Percentiles rank a stretch among this genome's conserved stretches.
Conservation (phyloP, 2,797 vertebrate species). For the Ptychadena robeensis region DNA sequence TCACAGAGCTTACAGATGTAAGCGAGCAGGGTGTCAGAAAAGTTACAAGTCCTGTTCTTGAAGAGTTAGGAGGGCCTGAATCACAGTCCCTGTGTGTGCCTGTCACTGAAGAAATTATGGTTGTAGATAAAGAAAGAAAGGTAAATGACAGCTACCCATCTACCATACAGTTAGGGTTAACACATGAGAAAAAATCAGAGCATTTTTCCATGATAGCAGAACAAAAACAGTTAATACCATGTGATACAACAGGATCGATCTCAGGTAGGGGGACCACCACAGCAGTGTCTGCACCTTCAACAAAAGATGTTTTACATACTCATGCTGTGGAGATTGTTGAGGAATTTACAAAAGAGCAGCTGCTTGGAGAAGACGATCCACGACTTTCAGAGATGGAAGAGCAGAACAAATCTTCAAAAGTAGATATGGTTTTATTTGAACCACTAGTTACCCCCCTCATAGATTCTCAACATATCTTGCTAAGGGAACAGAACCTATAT, state of each 20-base stretch:
- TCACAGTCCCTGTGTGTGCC: constrained; percentile 38
- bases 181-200: constrained; percentile 70
- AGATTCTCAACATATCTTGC: constrained; percentile 72
- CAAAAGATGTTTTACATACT: constrained; percentile 74
- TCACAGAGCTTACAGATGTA: constrained; percentile 78
- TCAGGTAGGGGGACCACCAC: constrained; percentile 65
- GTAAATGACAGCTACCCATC: constrained; percentile 65
- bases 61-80: constrained; percentile 14
- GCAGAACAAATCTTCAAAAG: constrained; percentile 69
- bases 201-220: constrained; percentile 77
- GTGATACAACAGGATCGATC: constrained; percentile 70
- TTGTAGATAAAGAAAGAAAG: constrained; percentile 44
- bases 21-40: constrained; percentile 79
- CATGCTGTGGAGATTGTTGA: constrained; percentile 76
- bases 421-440: constrained; percentile 68
- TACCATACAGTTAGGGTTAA: constrained; percentile 69
- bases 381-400: constrained; percentile 71
- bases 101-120: constrained; percentile 53
- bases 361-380: constrained; percentile 69
- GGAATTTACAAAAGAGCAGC: constrained; percentile 77
- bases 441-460: constrained; percentile 70
- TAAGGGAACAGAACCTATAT: constrained; percentile 73
- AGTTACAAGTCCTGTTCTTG: constrained; percentile 70
- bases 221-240: constrained; percentile 74
- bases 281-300: constrained; percentile 69